Percentiles rank a stretch among this genome's conserved stretches.
phyloP scores from a whole-genome alignment of 2,797 vertebrate species.

The Onychomys torridus region DNA sequence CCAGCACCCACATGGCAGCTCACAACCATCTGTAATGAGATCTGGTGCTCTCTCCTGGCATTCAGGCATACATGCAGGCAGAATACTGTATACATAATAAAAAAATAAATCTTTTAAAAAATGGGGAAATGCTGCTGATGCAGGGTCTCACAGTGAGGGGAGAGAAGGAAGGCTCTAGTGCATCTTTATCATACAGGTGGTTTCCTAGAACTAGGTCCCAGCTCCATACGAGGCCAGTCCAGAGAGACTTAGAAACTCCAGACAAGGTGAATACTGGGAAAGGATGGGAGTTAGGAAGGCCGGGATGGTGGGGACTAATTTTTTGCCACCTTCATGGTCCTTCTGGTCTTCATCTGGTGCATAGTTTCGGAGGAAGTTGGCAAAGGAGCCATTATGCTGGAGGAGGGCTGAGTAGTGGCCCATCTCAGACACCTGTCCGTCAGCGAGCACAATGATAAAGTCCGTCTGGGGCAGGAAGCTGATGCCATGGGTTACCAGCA shows the following conservation, averaged over 20 bases:
- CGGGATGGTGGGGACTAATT: conserved; percentile 48
- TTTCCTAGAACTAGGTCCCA: background rate
- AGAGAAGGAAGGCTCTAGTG: background rate
- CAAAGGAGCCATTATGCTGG: conserved; percentile 93
- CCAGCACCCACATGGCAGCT: too few species aligned
- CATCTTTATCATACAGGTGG: background rate
- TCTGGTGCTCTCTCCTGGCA: too few species aligned
- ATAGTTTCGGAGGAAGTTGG: conserved; percentile 96
- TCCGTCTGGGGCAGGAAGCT: conserved; percentile 97
- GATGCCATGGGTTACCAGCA: conserved; percentile 96
- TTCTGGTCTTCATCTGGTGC: conserved; percentile 88
- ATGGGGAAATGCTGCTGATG: background rate
- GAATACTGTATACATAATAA: too few species aligned
- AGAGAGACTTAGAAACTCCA: background rate
- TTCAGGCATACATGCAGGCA: too few species aligned
- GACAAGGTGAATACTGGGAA: background rate
- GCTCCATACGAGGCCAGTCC: background rate
- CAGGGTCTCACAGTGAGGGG: background rate
- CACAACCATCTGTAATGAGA: too few species aligned
- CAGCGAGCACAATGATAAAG: conserved; percentile 94
- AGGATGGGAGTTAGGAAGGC: background rate
- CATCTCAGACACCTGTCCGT: conserved; percentile 94
- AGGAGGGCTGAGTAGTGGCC: conserved; percentile 95
- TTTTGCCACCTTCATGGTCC: conserved; percentile 87
- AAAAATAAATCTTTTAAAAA: too few species aligned